Conservation (phyloP, 1,140 invertebrate genomes). For the Aphidius ervi region DNA sequence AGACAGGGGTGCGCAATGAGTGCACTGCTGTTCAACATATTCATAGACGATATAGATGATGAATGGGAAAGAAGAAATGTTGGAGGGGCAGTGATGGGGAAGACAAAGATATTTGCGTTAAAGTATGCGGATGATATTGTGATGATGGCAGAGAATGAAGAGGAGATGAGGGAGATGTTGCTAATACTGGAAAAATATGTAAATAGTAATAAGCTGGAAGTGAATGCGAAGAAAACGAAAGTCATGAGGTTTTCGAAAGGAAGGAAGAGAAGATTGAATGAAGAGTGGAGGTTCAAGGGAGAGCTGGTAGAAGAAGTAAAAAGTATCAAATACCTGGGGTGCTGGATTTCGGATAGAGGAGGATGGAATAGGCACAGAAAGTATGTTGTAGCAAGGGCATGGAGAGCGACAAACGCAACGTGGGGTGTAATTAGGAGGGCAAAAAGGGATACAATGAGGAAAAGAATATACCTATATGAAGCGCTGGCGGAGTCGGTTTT, state of each 20-base stretch:
- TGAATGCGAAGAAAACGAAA: constrained; percentile 15
- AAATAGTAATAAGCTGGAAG: not conserved
- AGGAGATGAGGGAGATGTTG: constrained; percentile 13
- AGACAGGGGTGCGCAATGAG: not conserved
- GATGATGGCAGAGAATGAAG: not conserved
- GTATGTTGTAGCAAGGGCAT: not conserved
- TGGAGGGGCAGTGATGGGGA: constrained; percentile 15
- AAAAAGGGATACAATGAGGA: not conserved
- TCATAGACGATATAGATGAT: constrained; percentile 14
- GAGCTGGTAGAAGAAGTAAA: constrained; percentile 15
- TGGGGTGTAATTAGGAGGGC: constrained; percentile 11
- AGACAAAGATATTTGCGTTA: constrained; percentile 4
- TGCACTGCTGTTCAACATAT: constrained; percentile 11
- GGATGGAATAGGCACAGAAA: not conserved
- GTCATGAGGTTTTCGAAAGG: constrained; percentile 20
- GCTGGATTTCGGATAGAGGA: not conserved
- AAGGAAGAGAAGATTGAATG: not conserved
- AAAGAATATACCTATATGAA: constrained; percentile 12
- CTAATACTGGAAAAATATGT: constrained; percentile 12
- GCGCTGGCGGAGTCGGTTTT: not conserved
- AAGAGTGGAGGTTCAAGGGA: constrained; percentile 16
- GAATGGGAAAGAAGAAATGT: constrained; percentile 4
- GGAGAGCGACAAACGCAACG: constrained; percentile 12
- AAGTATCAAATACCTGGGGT: constrained; percentile 12
- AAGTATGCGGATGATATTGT: constrained; percentile 16